phyloP scores from a whole-genome alignment of 1,140 invertebrate genomes.

The Bombus balteatus region DNA sequence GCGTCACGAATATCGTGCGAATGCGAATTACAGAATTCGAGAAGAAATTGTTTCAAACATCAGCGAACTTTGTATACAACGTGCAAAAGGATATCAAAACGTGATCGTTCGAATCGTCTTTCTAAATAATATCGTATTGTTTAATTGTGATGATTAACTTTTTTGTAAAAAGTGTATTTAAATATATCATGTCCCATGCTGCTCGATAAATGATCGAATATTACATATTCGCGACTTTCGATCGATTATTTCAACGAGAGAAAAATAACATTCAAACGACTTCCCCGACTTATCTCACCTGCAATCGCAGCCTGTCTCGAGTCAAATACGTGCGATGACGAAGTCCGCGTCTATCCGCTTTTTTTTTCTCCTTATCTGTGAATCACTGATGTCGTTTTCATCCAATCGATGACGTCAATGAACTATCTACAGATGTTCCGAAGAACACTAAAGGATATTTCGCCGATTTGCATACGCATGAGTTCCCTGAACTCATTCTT shows the following conservation, averaged over 20 bases:
- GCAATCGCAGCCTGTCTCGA: not conserved
- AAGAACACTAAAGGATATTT: not conserved
- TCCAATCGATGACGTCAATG: slow-evolving; percentile 38
- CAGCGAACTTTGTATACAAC: slow-evolving; percentile 79
- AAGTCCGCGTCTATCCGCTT: not conserved
- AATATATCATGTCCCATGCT: slow-evolving; percentile 11
- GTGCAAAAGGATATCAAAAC: slow-evolving; percentile 75
- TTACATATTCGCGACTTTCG: not conserved
- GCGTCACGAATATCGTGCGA: slow-evolving; percentile 83
- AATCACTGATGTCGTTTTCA: not conserved
- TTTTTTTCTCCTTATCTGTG: not conserved
- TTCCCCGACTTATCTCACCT: slow-evolving; percentile 2
- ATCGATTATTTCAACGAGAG: not conserved
- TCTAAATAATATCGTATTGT: slow-evolving; percentile 6
- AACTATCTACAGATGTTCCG: slow-evolving; percentile 1
- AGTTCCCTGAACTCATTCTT: not conserved
- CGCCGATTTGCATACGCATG: not conserved
- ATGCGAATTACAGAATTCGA: slow-evolving; percentile 84
- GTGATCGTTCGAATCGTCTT: not conserved
- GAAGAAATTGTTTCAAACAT: slow-evolving; percentile 80
- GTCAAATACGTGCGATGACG: slow-evolving; percentile 1
- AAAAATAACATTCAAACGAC: not conserved
- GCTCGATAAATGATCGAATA: not conserved
- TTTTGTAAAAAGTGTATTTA: slow-evolving; percentile 38
- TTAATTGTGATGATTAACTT: not conserved